Percentiles rank a stretch among this genome's conserved stretches.
Conservation (phyloP, 2,888 invertebrate species). For the Trissoscelio sp. region DNA sequence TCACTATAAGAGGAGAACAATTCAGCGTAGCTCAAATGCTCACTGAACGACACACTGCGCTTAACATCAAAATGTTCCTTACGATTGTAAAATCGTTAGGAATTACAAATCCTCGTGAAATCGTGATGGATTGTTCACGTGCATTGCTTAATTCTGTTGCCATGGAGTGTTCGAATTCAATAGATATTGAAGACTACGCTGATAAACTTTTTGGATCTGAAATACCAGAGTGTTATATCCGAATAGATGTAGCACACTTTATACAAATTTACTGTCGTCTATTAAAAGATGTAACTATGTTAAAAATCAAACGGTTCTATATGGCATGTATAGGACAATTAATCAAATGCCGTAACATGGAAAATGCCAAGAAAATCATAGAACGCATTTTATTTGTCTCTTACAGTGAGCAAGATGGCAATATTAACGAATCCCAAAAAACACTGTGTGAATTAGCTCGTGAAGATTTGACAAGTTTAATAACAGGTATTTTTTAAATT, state of each 20-base stretch:
- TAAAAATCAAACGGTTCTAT: constrained; percentile 37
- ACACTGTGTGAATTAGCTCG: constrained; percentile 28
- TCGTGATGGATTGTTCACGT: constrained; percentile 65
- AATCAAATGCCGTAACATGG: neutral
- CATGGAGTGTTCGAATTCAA: constrained; percentile 49
- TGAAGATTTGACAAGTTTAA: neutral
- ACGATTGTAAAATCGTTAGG: constrained; percentile 59
- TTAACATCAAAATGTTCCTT: constrained; percentile 64
- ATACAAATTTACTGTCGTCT: constrained; percentile 11
- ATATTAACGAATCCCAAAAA: neutral
- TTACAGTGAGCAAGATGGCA: constrained; percentile 29
- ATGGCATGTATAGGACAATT: constrained; percentile 25
- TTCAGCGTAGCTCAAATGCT: constrained; percentile 70
- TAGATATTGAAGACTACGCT: constrained; percentile 66
- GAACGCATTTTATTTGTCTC: constrained; percentile 16
- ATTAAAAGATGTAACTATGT: constrained; percentile 1
- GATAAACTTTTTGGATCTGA: constrained; percentile 13
- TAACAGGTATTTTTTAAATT: constrained; percentile 32
- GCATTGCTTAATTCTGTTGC: constrained; percentile 68
- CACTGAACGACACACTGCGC: constrained; percentile 62
- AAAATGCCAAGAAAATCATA: constrained; percentile 2
- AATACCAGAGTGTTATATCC: neutral
- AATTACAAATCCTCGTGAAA: constrained; percentile 66
- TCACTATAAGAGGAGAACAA: too few species aligned
- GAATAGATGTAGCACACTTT: constrained; percentile 16